These are phyloP conservation scores for Myotis lucifugus DNA, from an alignment of 2,113 vertebrate genomes.

Conservation along the genomic window DNA sequence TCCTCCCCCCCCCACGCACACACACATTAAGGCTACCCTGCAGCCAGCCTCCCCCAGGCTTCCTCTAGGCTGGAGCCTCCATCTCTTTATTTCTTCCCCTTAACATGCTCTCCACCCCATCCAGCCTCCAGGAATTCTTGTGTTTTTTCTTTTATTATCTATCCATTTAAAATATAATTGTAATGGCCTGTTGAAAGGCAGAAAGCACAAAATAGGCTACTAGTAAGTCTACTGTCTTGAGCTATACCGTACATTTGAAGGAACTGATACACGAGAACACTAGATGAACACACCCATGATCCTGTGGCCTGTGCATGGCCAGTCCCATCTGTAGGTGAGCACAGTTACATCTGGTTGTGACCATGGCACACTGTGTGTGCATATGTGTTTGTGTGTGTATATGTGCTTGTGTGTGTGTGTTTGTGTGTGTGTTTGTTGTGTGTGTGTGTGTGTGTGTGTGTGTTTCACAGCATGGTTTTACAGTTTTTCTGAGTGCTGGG, in stretches of 20 bases:
- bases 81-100: background rate
- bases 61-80: background rate
- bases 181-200: background rate
- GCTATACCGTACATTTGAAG: background rate
- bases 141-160: background rate
- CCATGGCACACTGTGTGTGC: too few species aligned
- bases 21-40: background rate
- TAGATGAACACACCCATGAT: background rate
- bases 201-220: background rate
- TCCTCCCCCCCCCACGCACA: background rate
- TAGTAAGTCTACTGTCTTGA: background rate
- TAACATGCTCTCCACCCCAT: background rate
- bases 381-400: too few species aligned
- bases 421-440: rapidly evolving
- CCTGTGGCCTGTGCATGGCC: background rate
- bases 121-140: background rate
- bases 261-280: background rate
- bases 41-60: too few species aligned
- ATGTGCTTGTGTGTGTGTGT: rapidly evolving
- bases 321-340: background rate
- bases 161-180: background rate
- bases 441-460: background rate
- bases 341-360: background rate
- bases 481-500: background rate
- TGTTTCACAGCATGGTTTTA: background rate